Base-by-base conservation (phyloP, 2,797 vertebrate genomes). In the Siniperca obscura region DNA sequence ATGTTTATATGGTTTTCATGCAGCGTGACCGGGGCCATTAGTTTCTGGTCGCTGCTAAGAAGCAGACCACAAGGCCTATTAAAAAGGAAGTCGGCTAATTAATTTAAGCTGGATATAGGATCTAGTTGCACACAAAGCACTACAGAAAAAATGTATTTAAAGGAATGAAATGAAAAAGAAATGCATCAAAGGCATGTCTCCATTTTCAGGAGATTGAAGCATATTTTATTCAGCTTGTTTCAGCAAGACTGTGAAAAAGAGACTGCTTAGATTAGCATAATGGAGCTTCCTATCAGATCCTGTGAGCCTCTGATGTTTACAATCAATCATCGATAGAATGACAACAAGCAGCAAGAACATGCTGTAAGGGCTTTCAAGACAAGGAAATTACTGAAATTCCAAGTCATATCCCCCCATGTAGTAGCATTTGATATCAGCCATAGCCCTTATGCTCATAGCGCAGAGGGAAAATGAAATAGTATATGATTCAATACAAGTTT, bases 1-100 rank as follows among this genome's bases (percentile, higher is more conserved):
- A 84, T 89, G 89, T 93, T 93, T 91, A 84, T 87, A 79, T 80
- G 82, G 57, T 90, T 90, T 86, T 88, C 82, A 91, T 87, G 81
- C 86, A 74, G 87, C 76, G 21, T 91, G 90, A 86, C 86, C 48
- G 6, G 65, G 82, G 70, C 86, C 84, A 80, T 91, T 91, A 80
- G 70, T 84, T 82, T 90, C 81, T 85, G 56, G 67, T 81, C 56
- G 65, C 72, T 76, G 64, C 60, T 88, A 70, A 84, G 76, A 84
- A 50, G 52, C 56, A 61, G 53, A 86, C 86, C 87, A 83, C 74
- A 76, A 71, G 86, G 70, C 72, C 74, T 84, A 70, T 90, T 91
- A 87, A 91, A 92, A 83, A 74, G 76, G 78, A 88, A 80, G 67
- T 78, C 64, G 66, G 73, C 74, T 86, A 88, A 90, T 93, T 93